Conservation (phyloP, 2,113 vertebrate species). For the Pampusana beccarii region DNA sequence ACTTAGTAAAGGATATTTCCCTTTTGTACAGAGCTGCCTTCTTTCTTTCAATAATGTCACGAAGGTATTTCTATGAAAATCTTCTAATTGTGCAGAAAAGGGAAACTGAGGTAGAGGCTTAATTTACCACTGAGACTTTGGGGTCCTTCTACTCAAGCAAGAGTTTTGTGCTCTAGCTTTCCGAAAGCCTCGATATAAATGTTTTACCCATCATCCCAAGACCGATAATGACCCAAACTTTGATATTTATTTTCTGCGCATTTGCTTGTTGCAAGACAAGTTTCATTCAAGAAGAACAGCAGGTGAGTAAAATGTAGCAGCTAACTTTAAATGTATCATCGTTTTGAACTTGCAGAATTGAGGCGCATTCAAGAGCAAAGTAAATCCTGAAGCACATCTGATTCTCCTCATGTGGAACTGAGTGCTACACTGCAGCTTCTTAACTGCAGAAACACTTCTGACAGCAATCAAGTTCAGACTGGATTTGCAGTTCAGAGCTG, state of each 20-base stretch:
- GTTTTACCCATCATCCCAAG: background rate
- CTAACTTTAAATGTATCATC: background rate
- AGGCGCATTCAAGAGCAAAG: background rate
- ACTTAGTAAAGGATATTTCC: background rate
- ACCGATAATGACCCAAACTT: background rate
- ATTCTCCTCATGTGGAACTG: conserved; percentile 12
- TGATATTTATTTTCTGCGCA: background rate
- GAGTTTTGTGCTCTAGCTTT: background rate
- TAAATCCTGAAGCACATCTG: conserved; percentile 14
- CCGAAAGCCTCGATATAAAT: background rate
- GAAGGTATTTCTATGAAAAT: background rate
- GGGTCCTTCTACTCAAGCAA: background rate
- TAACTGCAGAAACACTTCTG: conserved; percentile 12
- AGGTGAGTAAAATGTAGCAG: background rate
- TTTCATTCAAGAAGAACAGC: background rate
- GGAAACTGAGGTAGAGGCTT: background rate
- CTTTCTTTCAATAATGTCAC: background rate
- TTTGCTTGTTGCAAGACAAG: background rate
- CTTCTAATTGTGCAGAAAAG: background rate
- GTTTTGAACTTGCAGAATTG: background rate
- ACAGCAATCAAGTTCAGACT: background rate
- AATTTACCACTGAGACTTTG: background rate
- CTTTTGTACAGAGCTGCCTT: background rate
- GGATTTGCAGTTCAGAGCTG: conserved; percentile 10
- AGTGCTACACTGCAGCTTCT: background rate